These are phyloP conservation scores for Chaetogeoica ovagalla DNA, from an alignment of 2,888 invertebrate genomes.

Conservation along the genomic window DNA sequence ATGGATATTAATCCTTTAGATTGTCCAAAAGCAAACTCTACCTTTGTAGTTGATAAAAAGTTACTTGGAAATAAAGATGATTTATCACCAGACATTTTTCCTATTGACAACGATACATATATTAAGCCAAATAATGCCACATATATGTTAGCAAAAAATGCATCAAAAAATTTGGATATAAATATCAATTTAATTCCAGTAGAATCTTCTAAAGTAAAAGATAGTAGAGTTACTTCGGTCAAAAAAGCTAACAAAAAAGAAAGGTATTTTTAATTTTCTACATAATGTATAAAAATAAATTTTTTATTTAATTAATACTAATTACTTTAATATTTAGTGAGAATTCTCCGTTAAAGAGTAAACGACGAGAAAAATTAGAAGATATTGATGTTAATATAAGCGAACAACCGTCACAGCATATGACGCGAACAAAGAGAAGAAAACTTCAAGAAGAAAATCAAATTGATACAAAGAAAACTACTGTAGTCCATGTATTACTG, in stretches of 20 bases:
- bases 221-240: neutral
- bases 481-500: slow-evolving; percentile 26
- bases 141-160: neutral
- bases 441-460: slow-evolving; percentile 33
- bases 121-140: slow-evolving; percentile 17
- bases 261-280: slow-evolving; percentile 7
- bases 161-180: neutral
- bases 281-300: too few relatives aligned
- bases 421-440: slow-evolving; percentile 48
- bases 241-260: neutral
- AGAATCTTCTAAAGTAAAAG: slow-evolving; percentile 1
- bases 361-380: slow-evolving; percentile 35
- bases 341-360: neutral
- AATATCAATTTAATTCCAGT: neutral
- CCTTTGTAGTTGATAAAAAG: slow-evolving; percentile 32
- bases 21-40: slow-evolving; percentile 39
- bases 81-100: slow-evolving; percentile 34
- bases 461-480: slow-evolving; percentile 17
- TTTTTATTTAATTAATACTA: neutral
- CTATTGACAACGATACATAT: neutral
- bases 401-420: neutral
- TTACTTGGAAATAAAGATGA: neutral
- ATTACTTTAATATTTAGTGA: slow-evolving; percentile 1
- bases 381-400: slow-evolving; percentile 31
- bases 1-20: slow-evolving; percentile 11